These are phyloP conservation scores for Plebejus anna DNA, from an alignment of 2,888 invertebrate genomes.

Conservation along the genomic window DNA sequence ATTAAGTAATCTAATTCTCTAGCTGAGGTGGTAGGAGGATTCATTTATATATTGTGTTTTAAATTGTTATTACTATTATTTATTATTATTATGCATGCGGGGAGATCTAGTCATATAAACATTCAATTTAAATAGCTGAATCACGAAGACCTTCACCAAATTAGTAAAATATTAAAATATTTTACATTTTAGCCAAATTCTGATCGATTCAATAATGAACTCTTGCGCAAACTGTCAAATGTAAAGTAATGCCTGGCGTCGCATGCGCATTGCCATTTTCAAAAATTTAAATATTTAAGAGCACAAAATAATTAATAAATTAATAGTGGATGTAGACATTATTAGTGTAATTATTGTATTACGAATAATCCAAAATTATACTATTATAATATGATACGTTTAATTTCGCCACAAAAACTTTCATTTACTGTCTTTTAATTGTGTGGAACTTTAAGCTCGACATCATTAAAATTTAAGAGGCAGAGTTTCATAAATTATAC, in stretches of 20 bases:
- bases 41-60: not conserved
- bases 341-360: no score
- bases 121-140: not conserved
- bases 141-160: not conserved
- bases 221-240: not conserved
- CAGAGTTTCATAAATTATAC: no score
- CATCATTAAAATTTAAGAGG: no score
- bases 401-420: not conserved
- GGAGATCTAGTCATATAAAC: not conserved
- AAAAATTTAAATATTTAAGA: not conserved
- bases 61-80: not conserved
- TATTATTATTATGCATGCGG: not conserved
- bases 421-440: not conserved
- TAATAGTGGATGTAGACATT: no score
- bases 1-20: no score
- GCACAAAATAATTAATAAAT: no score
- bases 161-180: not conserved
- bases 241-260: not conserved
- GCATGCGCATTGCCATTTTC: not conserved
- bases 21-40: no score
- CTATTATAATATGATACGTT: no score
- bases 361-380: no score
- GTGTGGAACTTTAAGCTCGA: no score
- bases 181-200: constrained; percentile 1
- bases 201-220: not conserved